Conservation (phyloP, 2,113 vertebrate genomes). For the Nannobrachium achirus region DNA sequence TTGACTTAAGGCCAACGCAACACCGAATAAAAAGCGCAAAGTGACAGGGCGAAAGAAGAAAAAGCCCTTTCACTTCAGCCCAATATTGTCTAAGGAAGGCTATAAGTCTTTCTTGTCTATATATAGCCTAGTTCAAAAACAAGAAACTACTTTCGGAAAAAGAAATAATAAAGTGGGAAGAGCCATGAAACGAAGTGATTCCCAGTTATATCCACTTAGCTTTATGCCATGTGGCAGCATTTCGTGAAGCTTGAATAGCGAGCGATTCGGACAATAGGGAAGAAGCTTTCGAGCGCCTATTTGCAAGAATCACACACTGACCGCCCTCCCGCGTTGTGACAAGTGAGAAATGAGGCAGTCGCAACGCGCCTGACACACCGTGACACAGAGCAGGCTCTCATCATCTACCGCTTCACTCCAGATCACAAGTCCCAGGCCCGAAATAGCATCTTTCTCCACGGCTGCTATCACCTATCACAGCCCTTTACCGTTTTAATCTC, state of each 20-base stretch:
- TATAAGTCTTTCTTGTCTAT: too few species aligned
- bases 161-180: conserved; percentile 18
- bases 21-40: too few species aligned
- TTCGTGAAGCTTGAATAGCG: conserved; percentile 18
- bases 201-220: neutral
- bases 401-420: conserved; percentile 51
- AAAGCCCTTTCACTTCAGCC: too few species aligned
- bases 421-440: conserved; percentile 58
- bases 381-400: conserved; percentile 76
- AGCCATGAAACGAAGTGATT: conserved; percentile 7
- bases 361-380: conserved; percentile 59
- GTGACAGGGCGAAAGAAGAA: too few species aligned
- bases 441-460: conserved; percentile 53
- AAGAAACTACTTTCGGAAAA: neutral
- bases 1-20: too few species aligned
- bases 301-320: too few species aligned
- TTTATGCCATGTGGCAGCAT: conserved; percentile 4
- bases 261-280: conserved; percentile 16
- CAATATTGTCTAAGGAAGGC: too few species aligned
- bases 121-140: neutral
- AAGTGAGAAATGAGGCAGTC: neutral
- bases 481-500: neutral
- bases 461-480: neutral
- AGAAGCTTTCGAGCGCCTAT: conserved; percentile 46
- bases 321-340: conserved; percentile 27